A percentile compares a stretch with the other conserved stretches of the same genome.
Evolutionary conservation across 2,113 vertebrate genomes (phyloP).

Genomic region (Tylochromis polylepis): DNA sequence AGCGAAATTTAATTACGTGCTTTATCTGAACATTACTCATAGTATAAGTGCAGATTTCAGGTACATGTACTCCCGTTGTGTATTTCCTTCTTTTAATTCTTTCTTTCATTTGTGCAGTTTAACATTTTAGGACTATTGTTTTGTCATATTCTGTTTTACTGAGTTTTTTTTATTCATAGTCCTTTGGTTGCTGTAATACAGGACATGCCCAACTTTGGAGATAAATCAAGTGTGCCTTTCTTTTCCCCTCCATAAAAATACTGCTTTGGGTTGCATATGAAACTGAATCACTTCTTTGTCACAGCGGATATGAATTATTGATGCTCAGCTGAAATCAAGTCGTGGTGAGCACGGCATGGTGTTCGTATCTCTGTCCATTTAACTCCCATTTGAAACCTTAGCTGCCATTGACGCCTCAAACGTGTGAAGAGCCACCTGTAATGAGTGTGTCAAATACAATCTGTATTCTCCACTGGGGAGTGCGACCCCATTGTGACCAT

Average conservation of each 20-base stretch:
- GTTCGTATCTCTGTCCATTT: slow-evolving; percentile 11
- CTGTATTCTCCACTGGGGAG: slow-evolving; percentile 42
- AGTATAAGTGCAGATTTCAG: background rate
- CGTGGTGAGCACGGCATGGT: background rate
- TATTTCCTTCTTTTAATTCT: background rate
- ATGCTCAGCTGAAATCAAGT: slow-evolving; percentile 47
- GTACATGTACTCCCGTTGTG: background rate
- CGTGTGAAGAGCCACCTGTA: slow-evolving; percentile 64
- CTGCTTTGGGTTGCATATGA: background rate
- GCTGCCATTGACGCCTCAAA: slow-evolving; percentile 22
- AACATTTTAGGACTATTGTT: background rate
- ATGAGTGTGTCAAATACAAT: slow-evolving; percentile 61
- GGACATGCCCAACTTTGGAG: background rate
- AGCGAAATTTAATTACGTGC: rapidly evolving
- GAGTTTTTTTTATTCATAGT: background rate
- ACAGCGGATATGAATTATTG: slow-evolving; percentile 49
- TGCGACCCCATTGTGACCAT: slow-evolving; percentile 53
- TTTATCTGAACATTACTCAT: background rate
- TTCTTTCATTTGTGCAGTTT: background rate
- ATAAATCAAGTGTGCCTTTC: background rate
- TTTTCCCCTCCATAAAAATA: background rate
- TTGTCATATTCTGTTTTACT: background rate
- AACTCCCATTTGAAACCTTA: slow-evolving; percentile 45
- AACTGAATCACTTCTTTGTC: background rate
- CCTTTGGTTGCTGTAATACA: background rate